These are phyloP conservation scores for Drosophila repletoides DNA, from an alignment of 1,140 invertebrate genomes.

Conservation along the genomic window DNA sequence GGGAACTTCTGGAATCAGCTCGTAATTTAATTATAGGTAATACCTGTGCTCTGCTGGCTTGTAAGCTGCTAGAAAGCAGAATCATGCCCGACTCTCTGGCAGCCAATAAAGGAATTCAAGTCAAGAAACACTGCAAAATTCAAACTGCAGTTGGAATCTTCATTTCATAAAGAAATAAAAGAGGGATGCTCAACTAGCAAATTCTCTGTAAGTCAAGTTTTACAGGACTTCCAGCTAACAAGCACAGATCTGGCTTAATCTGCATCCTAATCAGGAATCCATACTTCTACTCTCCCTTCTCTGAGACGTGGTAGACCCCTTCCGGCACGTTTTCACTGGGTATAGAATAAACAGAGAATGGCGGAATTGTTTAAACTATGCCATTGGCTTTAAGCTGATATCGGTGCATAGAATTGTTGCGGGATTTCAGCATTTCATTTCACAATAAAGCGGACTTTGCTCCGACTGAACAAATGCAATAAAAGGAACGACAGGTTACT, in stretches of 20 bases:
- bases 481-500: constrained; percentile 38
- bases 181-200: no score
- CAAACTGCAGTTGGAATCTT: neutral
- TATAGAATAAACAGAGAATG: neutral
- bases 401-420: neutral
- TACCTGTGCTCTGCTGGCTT: neutral
- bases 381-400: neutral
- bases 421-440: constrained; percentile 48
- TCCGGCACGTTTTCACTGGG: no score
- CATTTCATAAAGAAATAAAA: neutral
- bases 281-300: no score
- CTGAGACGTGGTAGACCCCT: no score
- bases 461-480: constrained; percentile 45
- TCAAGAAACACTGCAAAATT: neutral
- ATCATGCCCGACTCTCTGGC: neutral
- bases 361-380: neutral
- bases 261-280: no score
- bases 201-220: no score
- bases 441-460: constrained; percentile 61
- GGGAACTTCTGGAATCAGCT: neutral
- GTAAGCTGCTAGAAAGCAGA: neutral
- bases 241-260: no score
- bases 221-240: no score
- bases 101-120: neutral
- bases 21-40: constrained; percentile 12